Evolutionary conservation across 2,797 vertebrate species (phyloP).

Genomic region (Nyctalus aviator): DNA sequence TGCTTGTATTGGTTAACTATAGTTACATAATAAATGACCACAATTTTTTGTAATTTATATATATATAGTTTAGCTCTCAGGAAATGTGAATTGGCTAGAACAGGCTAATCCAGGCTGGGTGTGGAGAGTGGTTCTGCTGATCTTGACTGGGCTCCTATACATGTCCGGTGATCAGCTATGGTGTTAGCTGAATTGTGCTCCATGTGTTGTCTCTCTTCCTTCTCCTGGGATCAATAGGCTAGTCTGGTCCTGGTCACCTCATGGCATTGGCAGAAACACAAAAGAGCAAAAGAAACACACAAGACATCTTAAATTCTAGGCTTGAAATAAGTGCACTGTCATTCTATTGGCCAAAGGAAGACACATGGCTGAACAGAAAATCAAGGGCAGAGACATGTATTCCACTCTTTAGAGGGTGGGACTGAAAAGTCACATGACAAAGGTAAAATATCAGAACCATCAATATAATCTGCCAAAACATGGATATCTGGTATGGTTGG

Average conservation of each 20-base stretch:
- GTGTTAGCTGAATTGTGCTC: too few relatives aligned
- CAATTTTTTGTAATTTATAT: not conserved
- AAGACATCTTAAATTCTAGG: not conserved
- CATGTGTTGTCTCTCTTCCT: not conserved
- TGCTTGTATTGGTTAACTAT: not conserved
- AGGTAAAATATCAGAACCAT: not conserved
- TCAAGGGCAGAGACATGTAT: not conserved
- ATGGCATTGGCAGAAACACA: not conserved
- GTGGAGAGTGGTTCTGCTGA: not conserved
- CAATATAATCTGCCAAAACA: not conserved
- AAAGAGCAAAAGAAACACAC: not conserved
- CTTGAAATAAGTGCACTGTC: not conserved
- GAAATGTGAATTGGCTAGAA: not conserved
- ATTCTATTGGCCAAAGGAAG: not conserved
- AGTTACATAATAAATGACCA: not conserved
- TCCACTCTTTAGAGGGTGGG: not conserved
- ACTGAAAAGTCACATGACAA: not conserved
- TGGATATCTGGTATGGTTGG: not conserved
- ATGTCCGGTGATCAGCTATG: not conserved
- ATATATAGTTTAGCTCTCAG: not conserved
- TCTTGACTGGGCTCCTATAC: too few relatives aligned
- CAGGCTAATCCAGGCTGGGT: not conserved
- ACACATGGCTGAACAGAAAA: not conserved
- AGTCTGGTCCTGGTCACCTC: not conserved
- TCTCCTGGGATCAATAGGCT: not conserved